These are phyloP conservation scores for Carettochelys insculpta DNA, from an alignment of 2,113 vertebrate genomes.

Conservation along the genomic window DNA sequence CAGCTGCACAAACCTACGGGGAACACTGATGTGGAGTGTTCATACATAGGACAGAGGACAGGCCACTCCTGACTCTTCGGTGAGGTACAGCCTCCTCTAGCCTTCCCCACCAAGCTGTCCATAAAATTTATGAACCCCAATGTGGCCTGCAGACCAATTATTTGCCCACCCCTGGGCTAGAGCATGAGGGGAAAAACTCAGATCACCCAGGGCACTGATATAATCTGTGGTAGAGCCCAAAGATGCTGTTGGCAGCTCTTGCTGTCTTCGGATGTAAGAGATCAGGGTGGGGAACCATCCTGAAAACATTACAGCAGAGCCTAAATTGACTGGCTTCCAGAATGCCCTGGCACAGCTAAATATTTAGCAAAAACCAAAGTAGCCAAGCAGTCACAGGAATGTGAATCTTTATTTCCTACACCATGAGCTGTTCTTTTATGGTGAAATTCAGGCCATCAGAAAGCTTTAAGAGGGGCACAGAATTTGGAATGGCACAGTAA, in stretches of 20 bases:
- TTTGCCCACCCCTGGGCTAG: background rate
- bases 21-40: too few species aligned
- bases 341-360: background rate
- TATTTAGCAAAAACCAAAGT: background rate
- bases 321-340: background rate
- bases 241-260: slow-evolving; percentile 51
- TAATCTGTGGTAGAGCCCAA: background rate
- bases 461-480: background rate
- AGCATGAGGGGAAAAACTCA: slow-evolving; percentile 19
- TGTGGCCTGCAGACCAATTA: too few species aligned
- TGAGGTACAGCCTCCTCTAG: too few species aligned
- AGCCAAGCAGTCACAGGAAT: background rate
- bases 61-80: too few species aligned
- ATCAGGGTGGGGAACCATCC: background rate
- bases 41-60: too few species aligned
- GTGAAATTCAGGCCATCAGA: background rate
- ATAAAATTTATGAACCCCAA: too few species aligned
- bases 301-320: background rate
- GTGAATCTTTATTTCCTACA: background rate
- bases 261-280: background rate
- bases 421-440: background rate
- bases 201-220: slow-evolving; percentile 31
- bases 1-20: too few species aligned
- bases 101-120: too few species aligned
- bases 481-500: background rate